Base-by-base conservation (phyloP, 2,888 invertebrate species). In the Acanthosepion esculentum region DNA sequence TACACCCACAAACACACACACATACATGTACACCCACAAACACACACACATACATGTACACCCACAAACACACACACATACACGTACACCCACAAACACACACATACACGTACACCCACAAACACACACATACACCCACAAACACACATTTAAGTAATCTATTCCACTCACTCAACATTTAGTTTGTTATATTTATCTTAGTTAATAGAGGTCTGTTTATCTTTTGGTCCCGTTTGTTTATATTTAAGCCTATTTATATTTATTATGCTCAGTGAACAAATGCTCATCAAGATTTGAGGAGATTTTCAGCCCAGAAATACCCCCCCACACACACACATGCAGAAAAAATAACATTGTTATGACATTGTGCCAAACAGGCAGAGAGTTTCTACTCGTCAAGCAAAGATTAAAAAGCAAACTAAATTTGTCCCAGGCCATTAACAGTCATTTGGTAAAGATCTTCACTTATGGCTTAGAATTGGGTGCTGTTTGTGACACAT, bases 381-480 rank as follows among this genome's bases (percentile, higher is more conserved):
- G n/a, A 78, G 78, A 78, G 64, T 78, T 78, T 78, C 78, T 78
- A 78, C 78, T n/a, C 78, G n/a, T 78, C 78, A n/a, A 78, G 78
- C 78, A 78, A n/a, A 64, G 4, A 12, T 10, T 20, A 64, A 64
- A 55, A 55, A 59, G 59, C 20, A 23, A 78, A 78, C 78, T 78
- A 78, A 78, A n/a, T 78, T n/a, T 78, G n/a, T 78, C 78, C n/a
- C n/a, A 78, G 12, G n/a, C 78, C n/a, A 78, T 78, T n/a, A 78
- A 10, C 78, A 78, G 8, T 78, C 78, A 78, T n/a, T n/a, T 12
- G n/a, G 78, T 29, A 78, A 78, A 10, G n/a, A 78, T 78, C 78
- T 78, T 12, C 78, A n/a, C 78, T 78, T 10, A n/a, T 78, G 29
- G n/a, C 15, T 3, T 0, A 59, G n/a, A 78, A 78, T n/a, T 78